Conservation (phyloP, 2,113 vertebrate genomes). For the Zingel zingel region DNA sequence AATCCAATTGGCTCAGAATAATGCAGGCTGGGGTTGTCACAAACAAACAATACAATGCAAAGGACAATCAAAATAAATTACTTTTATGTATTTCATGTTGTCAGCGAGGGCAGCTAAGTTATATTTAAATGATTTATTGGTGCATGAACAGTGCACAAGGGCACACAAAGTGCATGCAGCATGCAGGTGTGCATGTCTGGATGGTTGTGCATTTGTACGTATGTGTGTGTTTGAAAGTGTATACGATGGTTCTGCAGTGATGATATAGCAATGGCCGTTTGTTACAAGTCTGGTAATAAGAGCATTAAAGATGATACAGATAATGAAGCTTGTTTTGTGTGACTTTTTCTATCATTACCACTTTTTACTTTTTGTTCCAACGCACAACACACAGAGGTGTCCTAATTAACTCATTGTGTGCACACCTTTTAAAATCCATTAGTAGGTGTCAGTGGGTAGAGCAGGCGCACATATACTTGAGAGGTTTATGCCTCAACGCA, state of each 20-base stretch:
- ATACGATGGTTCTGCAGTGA: background rate
- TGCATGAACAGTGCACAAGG: background rate
- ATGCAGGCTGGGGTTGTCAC: background rate
- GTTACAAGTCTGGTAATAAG: background rate
- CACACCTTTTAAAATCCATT: conserved; percentile 1
- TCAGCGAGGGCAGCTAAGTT: background rate
- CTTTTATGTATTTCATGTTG: background rate
- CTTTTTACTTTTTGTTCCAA: conserved; percentile 17
- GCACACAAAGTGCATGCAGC: background rate
- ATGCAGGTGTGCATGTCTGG: background rate
- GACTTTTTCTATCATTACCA: conserved; percentile 13
- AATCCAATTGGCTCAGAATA: conserved; percentile 16
- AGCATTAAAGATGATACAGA: background rate
- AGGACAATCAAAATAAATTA: background rate
- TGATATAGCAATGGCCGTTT: background rate
- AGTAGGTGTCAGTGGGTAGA: no score
- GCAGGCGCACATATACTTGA: no score
- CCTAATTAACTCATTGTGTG: conserved; percentile 3
- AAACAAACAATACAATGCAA: conserved; percentile 9
- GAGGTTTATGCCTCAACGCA: no score
- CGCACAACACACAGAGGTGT: background rate
- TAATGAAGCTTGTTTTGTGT: conserved; percentile 13
- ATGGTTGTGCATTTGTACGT: background rate
- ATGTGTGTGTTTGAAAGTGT: background rate
- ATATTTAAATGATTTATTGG: conserved; percentile 3